Base-by-base conservation (phyloP, 1,140 invertebrate genomes). In the Pristionchus pacificus region DNA sequence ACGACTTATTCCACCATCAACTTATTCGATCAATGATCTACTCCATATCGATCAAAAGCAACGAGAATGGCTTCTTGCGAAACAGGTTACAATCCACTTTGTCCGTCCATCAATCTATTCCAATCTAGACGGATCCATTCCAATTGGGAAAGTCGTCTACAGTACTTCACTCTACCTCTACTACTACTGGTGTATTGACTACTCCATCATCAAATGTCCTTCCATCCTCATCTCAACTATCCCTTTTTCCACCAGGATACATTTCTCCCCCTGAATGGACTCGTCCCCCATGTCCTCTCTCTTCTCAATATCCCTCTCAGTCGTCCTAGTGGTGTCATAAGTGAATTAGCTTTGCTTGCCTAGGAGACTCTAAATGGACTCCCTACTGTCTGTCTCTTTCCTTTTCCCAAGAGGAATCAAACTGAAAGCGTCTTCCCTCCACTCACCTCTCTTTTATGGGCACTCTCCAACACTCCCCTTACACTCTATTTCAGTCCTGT, bases 41-140 rank as follows among this genome's bases (percentile, higher is more conserved):
- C 63, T 74, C n/a, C 72, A 72, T 6, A 75, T 74, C 49, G 71
- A 74, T 24, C 71, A 73, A 68, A 73, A 73, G 28, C 71, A 74
- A 58, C 74, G 72, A 58, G 71, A 73, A 30, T 69, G 67, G 67
- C 6, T 49, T 49, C 38, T 10, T 19, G 38, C 6, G 38, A 49
- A 49, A 10, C 38, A 49, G 38, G 6, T 49, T 19, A 10, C 38
- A 10, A 10, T 49, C 38, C 38, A 49, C 38, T 10, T 49, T 19
- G 6, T 49, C 38, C 38, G 6, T 49, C 38, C 6, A 49, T 19
- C 6, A 6, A 10, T 49, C 38, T 19, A 10, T 49, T 49, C 6
- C 38, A 6, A 49, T 49, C 38, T 49, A 49, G 6, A 49, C 6
- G 38, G 6, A 49, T 49, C 38, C 38, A 49, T 49, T 49, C 38